Percentiles rank a stretch among this genome's conserved stretches.
These are phyloP conservation scores for Tachysurus fulvidraco DNA, from an alignment of 2,113 vertebrate species.

Conservation along the genomic window DNA sequence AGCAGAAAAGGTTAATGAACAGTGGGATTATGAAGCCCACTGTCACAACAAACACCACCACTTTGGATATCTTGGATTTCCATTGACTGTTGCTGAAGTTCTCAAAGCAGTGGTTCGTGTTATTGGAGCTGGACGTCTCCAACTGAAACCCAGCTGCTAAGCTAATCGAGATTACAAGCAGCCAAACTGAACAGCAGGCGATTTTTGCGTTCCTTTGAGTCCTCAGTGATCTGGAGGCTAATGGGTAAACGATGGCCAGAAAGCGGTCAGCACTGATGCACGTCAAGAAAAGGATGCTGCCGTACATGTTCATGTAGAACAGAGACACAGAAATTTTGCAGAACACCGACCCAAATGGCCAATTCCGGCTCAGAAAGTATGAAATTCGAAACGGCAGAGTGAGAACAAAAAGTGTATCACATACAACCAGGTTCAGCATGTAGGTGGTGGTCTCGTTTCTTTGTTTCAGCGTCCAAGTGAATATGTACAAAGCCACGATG, in stretches of 20 bases:
- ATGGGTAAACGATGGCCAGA: conserved; percentile 82
- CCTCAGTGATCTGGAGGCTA: conserved; percentile 78
- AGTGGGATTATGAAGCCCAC: conserved; percentile 84
- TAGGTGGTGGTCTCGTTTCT: conserved; percentile 84
- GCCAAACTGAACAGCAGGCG: conserved; percentile 76
- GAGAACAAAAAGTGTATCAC: conserved; percentile 82
- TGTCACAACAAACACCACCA: conserved; percentile 82
- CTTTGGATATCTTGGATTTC: conserved; percentile 80
- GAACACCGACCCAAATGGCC: conserved; percentile 79
- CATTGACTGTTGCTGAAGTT: conserved; percentile 78
- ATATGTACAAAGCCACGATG: conserved; percentile 82
- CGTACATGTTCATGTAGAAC: conserved; percentile 86
- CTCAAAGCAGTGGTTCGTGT: conserved; percentile 73
- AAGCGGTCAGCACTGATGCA: conserved; percentile 84
- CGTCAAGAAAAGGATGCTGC: conserved; percentile 85
- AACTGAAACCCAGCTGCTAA: conserved; percentile 75
- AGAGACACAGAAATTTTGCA: conserved; percentile 82
- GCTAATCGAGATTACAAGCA: conserved; percentile 78
- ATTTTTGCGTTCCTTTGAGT: conserved; percentile 80
- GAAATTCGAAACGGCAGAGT: conserved; percentile 83
- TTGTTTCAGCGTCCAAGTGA: conserved; percentile 76
- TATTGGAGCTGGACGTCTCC: conserved; percentile 56
- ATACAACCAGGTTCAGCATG: conserved; percentile 83
- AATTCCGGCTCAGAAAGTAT: conserved; percentile 77
- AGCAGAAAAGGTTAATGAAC: conserved; percentile 82